Base-by-base conservation (phyloP, 2,797 vertebrate genomes). In the Sylvia borin region DNA sequence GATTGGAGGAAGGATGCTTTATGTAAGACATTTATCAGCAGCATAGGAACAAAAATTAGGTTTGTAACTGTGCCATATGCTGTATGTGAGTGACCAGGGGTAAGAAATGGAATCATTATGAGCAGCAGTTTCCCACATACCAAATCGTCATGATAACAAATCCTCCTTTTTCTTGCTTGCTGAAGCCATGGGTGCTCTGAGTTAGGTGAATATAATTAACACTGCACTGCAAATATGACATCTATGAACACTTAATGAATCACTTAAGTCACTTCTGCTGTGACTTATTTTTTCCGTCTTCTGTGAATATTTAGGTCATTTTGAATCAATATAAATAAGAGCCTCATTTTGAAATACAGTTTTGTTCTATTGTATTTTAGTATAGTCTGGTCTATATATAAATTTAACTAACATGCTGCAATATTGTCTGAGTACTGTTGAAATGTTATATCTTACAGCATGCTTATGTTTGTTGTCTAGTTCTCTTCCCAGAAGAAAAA, bases 101-200 rank as follows among this genome's bases (percentile, higher is more conserved):
- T 11, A 61, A 85, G 75, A 88, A 86, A 68, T 73, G 7, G 13
- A 81, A 27, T 67, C 7, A 38, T 55, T 58, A 66, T 21, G 5
- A 50, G 34, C 48, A 60, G 4, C 32, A 42, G 11, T 42, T 93
- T 40, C 16, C 26, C 19, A 40, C 11, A 4, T 51, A 29, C 1
- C 13, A 76, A 85, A 78, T 3, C 10, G 78, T 3, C 10, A 0
- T n/a, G n/a, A 31, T 74, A 26, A 57, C 22, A 71, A 84, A 75
- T 68, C 11, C 12, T 72, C 20, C 26, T 72, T 70, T 65, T 73
- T 36, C 20, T 43, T 89, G 13, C 43, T 25, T 40, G 2, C 48
- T 36, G 31, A n/a, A 0, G 0, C 62, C 38, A 13, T 9, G 25
- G 43, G 42, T 40, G 20, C 26, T 57, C 43, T n/a, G 19, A 32